Conservation (phyloP, 1,140 invertebrate species). For the Diuraphis noxia region DNA sequence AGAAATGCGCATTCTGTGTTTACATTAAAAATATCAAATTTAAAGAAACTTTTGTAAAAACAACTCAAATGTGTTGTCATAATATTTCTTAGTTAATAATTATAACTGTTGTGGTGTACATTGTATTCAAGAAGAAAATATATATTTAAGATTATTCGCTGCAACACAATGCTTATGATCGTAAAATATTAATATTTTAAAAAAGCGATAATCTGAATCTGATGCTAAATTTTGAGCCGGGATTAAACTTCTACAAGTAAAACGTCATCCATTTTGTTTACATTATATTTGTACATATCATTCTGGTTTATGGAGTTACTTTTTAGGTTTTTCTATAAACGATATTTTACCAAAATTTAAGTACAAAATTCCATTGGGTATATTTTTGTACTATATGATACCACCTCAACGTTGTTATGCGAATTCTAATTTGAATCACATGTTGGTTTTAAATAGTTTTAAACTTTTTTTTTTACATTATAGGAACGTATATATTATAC, state of each 20-base stretch:
- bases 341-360: background rate
- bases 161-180: background rate
- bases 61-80: background rate
- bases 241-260: background rate
- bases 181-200: background rate
- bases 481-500: too few species aligned
- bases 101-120: too few species aligned
- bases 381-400: too few species aligned
- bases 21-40: background rate
- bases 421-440: too few species aligned
- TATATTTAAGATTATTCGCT: background rate
- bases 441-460: too few species aligned
- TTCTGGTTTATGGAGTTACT: background rate
- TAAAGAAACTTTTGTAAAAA: background rate
- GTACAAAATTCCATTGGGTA: background rate
- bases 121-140: too few species aligned
- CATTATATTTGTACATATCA: background rate
- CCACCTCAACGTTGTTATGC: background rate
- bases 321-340: too few species aligned
- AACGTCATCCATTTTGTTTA: background rate
- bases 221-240: background rate
- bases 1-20: background rate
- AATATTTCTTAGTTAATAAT: too few species aligned
- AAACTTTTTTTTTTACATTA: background rate
- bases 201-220: background rate